Evolutionary conservation across 92 coral and sea anemone species (phyloP).

Genomic region (Umimayanthus chanpuru): DNA sequence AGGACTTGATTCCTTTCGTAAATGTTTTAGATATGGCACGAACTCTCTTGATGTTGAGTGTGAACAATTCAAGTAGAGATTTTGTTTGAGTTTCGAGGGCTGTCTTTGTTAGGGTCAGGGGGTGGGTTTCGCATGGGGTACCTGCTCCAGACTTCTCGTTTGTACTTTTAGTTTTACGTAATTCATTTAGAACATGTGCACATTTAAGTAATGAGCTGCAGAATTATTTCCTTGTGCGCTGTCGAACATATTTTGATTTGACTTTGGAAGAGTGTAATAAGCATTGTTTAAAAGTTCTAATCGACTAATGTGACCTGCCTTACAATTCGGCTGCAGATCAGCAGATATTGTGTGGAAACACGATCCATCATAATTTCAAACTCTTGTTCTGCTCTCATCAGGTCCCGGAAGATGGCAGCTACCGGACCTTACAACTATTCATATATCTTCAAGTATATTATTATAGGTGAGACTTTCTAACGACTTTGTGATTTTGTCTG

Average conservation of each 20-base stretch:
- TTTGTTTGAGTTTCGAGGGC: conserved; percentile 13
- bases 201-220: neutral
- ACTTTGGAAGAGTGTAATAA: neutral
- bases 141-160: conserved; percentile 26
- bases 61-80: neutral
- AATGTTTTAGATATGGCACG: neutral
- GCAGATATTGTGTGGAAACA: conserved; percentile 6
- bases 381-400: conserved; percentile 8
- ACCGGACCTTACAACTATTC: conserved; percentile 99
- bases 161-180: neutral
- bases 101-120: conserved; percentile 34
- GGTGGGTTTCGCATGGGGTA: conserved; percentile 48
- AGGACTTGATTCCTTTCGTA: neutral
- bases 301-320: conserved; percentile 17
- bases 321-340: neutral
- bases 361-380: neutral
- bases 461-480: conserved; percentile 79
- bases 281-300: neutral
- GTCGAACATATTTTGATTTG: neutral
- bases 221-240: neutral
- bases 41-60: neutral
- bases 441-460: conserved; percentile 98
- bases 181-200: neutral
- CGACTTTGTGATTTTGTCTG: neutral
- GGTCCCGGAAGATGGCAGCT: conserved; percentile 91